Evolutionary conservation across 2,888 invertebrate species (phyloP).

Genomic region (Torymus aiolomorphi): DNA sequence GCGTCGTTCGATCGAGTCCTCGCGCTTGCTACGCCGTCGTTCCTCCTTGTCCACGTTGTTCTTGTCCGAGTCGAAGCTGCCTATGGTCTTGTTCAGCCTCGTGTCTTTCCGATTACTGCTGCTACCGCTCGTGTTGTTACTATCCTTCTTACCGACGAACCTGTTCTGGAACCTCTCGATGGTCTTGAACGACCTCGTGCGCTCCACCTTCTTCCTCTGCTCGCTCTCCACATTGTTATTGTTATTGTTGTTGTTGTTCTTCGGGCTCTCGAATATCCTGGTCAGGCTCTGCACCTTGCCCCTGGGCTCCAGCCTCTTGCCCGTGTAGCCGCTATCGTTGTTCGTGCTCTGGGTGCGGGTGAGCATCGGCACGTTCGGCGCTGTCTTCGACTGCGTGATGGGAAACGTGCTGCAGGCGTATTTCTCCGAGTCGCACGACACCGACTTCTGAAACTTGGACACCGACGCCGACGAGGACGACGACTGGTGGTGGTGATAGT

Average conservation of each 20-base stretch:
- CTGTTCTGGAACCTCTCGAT: constrained; percentile 73
- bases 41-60: constrained; percentile 52
- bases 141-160: constrained; percentile 70
- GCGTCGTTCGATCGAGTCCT: constrained; percentile 23
- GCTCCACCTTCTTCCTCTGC: constrained; percentile 71
- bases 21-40: constrained; percentile 48
- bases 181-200: constrained; percentile 73
- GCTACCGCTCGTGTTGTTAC: constrained; percentile 1
- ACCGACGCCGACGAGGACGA: neutral
- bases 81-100: constrained; percentile 66
- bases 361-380: constrained; percentile 63
- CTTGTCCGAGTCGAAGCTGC: constrained; percentile 63
- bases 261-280: constrained; percentile 71
- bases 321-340: constrained; percentile 55
- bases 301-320: constrained; percentile 51
- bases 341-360: constrained; percentile 70
- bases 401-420: constrained; percentile 79
- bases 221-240: constrained; percentile 51
- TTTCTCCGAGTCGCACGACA: constrained; percentile 72
- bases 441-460: constrained; percentile 64
- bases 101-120: constrained; percentile 57
- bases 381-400: constrained; percentile 64
- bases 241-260: constrained; percentile 40
- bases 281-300: constrained; percentile 74
- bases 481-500: no score